These are phyloP conservation scores for Eclectus roratus DNA, from an alignment of 2,113 vertebrate species.

Conservation along the genomic window DNA sequence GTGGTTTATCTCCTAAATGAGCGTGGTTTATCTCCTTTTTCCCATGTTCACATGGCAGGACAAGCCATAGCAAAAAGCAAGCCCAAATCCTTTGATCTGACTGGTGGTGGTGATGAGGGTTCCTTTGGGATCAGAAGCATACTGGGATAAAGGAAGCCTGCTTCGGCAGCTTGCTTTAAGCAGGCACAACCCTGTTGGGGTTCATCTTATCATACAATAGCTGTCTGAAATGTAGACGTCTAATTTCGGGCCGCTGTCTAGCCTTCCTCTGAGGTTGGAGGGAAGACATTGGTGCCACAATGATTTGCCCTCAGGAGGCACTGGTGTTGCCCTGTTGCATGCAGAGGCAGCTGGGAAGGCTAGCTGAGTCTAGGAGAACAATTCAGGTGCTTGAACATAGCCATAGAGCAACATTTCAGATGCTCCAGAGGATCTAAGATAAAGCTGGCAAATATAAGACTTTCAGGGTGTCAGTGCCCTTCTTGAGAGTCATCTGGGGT, in stretches of 20 bases:
- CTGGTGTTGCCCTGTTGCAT: accelerated
- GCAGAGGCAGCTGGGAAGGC: background rate
- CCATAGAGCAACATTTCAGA: background rate
- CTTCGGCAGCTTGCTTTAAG: background rate
- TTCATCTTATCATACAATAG: background rate
- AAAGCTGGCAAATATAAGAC: background rate
- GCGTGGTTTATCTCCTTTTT: background rate
- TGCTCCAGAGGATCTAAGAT: background rate
- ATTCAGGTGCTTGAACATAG: background rate
- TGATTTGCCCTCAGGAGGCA: background rate
- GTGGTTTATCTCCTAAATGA: background rate
- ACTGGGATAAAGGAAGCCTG: background rate
- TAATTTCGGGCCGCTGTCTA: background rate
- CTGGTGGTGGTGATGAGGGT: background rate
- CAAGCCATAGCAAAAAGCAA: background rate
- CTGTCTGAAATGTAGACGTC: background rate
- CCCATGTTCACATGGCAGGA: background rate
- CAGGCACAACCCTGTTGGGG: background rate
- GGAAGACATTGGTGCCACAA: background rate
- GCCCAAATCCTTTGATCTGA: background rate
- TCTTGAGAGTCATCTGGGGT: background rate
- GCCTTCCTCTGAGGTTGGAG: background rate
- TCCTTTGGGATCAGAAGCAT: background rate
- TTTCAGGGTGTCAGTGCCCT: background rate
- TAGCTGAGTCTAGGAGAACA: background rate